phyloP scores from a whole-genome alignment of 2,797 vertebrate species.

The Pelobates cultripes region DNA sequence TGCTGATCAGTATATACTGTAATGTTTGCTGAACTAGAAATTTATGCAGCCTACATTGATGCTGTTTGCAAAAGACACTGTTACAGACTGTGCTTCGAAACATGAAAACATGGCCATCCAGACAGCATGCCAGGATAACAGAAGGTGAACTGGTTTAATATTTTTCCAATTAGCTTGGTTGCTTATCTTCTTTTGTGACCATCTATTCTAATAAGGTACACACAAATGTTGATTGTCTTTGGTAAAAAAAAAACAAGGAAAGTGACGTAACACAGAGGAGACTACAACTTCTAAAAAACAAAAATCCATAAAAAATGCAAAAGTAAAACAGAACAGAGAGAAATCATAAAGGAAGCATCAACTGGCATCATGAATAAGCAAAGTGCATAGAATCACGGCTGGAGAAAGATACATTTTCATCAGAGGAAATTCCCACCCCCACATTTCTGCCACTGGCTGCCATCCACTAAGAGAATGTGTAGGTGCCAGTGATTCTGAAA shows the following conservation, averaged over 20 bases:
- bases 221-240: too few relatives aligned
- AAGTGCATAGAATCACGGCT: neutral
- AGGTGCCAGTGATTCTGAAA: conserved; percentile 33
- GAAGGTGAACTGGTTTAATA: neutral
- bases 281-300: too few relatives aligned
- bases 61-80: too few relatives aligned
- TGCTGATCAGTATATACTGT: too few relatives aligned
- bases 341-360: conserved; percentile 8
- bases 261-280: too few relatives aligned
- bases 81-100: neutral
- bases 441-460: conserved; percentile 27
- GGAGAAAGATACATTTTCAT: conserved; percentile 9
- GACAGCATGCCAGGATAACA: neutral
- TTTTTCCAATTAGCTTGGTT: neutral
- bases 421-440: conserved; percentile 24
- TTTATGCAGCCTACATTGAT: too few relatives aligned
- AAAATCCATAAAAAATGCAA: too few relatives aligned
- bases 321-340: neutral
- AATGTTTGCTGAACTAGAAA: too few relatives aligned
- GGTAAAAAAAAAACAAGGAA: too few relatives aligned
- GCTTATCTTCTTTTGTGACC: neutral
- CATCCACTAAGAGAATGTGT: conserved; percentile 27
- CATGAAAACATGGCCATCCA: neutral
- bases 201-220: neutral
- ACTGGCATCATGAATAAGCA: neutral